Evolutionary conservation across 2,888 invertebrate species (phyloP), one percentile per base, ranked within the genome.

Genomic region (Rotaria magnacalcarata): DNA sequence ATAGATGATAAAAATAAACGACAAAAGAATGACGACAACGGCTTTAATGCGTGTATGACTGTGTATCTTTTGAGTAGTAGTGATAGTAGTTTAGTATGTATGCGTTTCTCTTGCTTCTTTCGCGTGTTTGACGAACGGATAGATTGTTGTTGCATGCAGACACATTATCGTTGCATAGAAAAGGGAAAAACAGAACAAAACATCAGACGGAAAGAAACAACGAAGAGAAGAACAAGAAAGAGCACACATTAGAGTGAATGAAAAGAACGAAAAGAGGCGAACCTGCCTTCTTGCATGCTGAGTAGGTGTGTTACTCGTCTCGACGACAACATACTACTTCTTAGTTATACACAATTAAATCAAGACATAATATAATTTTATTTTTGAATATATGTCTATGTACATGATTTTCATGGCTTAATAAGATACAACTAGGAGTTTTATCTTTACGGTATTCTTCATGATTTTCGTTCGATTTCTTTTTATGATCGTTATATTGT

Each of bases 81-180:
- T 67, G 67, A 67, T 67, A 67, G 67, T 67, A 67, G 67, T 67
- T 67, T 67, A 67, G 67, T 67, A 19, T 41, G 67, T 67, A 67
- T 67, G 67, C 14, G 34, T 67, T 67, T 67, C 67, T 67, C 34
- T 67, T 67, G 67, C 34, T 67, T 67, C 27, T 67, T 67, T 67
- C 67, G 67, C 67, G 67, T 67, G 67, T 19, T 67, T 34, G 67
- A 67, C 67, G 67, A 67, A 67, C 34, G 67, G 27, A 67, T 67
- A 67, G 67, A 41, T 67, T 67, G 67, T 67, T 27, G 19, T 34
- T 67, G 0, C 16, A 67, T 41, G 27, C 67, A 67, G 14, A 67
- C 34, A 41, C 67, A 67, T 67, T 67, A 67, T 67, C 67, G 34
- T 67, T 67, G 14, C 34, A 67, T 8, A 27, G 14, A 27, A 67